Evolutionary conservation across 2,888 invertebrate species (phyloP).

Genomic region (Clusia tigrina): DNA sequence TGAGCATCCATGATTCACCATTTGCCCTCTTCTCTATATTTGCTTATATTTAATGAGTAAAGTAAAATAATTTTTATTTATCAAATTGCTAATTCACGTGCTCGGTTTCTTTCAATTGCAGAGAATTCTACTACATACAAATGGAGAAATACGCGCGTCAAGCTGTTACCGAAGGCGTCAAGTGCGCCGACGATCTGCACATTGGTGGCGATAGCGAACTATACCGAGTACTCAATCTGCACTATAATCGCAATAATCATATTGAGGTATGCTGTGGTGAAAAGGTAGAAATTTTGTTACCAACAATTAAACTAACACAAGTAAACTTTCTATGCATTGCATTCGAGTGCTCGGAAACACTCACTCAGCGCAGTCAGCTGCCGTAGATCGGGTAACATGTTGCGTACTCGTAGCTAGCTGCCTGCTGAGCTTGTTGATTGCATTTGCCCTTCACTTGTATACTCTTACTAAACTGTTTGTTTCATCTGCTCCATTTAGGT

Average conservation of each 20-base stretch:
- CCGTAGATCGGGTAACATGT: no score
- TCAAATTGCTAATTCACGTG: background rate
- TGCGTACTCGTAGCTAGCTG: no score
- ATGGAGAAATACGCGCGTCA: constrained; percentile 99
- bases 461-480: background rate
- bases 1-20: constrained; percentile 40
- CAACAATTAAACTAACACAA: constrained; percentile 30
- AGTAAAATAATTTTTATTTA: background rate
- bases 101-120: constrained; percentile 66
- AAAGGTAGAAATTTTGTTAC: constrained; percentile 32
- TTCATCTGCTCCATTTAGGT: constrained; percentile 73
- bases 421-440: background rate
- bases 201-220: constrained; percentile 96
- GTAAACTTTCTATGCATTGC: no score
- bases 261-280: constrained; percentile 61
- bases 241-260: constrained; percentile 92
- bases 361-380: no score
- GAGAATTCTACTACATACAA: constrained; percentile 99
- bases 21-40: constrained; percentile 26
- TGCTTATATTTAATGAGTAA: background rate
- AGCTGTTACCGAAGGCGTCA: constrained; percentile 95
- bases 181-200: constrained; percentile 89
- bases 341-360: no score
- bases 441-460: no score
- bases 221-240: constrained; percentile 96